phyloP scores from a whole-genome alignment of 2,888 invertebrate genomes.

The Diadromus collaris region DNA sequence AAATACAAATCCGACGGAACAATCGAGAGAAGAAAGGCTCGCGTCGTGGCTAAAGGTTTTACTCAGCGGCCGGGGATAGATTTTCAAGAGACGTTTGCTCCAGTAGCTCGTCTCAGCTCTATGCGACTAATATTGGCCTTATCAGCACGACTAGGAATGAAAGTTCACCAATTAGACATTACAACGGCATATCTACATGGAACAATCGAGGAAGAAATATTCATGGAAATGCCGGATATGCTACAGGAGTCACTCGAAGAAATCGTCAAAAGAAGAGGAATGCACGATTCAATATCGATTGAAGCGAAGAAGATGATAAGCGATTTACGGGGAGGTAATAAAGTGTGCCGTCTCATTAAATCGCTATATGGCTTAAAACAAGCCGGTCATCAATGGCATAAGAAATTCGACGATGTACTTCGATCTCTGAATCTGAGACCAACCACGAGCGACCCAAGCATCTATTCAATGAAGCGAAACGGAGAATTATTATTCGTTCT shows the following conservation, averaged over 20 bases:
- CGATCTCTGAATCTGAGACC: constrained; percentile 30
- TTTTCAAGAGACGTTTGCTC: constrained; percentile 59
- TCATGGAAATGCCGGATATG: constrained; percentile 57
- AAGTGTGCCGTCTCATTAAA: constrained; percentile 58
- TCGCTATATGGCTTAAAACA: constrained; percentile 61
- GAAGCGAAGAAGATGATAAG: constrained; percentile 6
- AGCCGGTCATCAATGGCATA: constrained; percentile 60
- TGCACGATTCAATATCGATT: background rate
- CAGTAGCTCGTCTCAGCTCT: constrained; percentile 56
- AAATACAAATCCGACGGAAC: constrained; percentile 56
- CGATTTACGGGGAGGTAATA: constrained; percentile 39
- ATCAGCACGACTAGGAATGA: constrained; percentile 55
- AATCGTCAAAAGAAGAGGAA: constrained; percentile 24
- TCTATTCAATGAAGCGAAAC: constrained; percentile 9
- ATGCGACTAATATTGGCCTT: constrained; percentile 62
- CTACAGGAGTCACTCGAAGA: constrained; percentile 38
- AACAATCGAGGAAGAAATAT: constrained; percentile 58
- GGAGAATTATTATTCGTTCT: constrained; percentile 12
- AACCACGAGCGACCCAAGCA: constrained; percentile 46
- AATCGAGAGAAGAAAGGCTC: constrained; percentile 58
- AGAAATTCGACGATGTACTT: constrained; percentile 32
- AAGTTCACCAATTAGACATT: constrained; percentile 64
- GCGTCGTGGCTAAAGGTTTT: constrained; percentile 60
- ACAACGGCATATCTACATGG: constrained; percentile 65
- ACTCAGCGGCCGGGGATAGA: constrained; percentile 60